Base-by-base conservation (phyloP, 2,113 vertebrate genomes). In the Pteruthius melanotis region DNA sequence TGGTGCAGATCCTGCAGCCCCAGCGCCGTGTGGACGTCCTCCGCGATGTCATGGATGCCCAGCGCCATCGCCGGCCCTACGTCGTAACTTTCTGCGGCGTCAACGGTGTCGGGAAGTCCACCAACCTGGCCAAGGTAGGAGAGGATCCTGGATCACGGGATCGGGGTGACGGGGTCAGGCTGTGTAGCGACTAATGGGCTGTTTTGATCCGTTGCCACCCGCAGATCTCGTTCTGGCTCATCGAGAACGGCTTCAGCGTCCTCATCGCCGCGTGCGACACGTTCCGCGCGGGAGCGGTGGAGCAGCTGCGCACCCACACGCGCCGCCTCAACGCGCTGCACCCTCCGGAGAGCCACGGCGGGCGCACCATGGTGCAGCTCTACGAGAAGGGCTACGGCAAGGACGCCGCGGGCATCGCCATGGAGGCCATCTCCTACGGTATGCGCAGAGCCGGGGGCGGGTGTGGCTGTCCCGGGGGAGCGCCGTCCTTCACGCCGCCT, bases 341-440 rank as follows among this genome's bases (percentile, higher is more conserved):
- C 83, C 99, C 99, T 2, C 98, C 99, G 0, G 98, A 99, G 97
- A 95, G 97, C 40, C 88, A 90, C 42, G 80, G 97, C 0, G 99
- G 99, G 12, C 98, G 92, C 19, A 97, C 97, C 3, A 98, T 99
- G 88, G 99, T 99, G 93, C 99, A 99, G 97, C 98, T 99, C 77
- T 99, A 99, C 31, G 99, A 99, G 98, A 99, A 99, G 90, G 99
- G 99, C 26, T 99, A 99, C 1, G 99, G 99, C 92, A 99, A 99
- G 95, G 99, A 99, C 2, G 99, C 99, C 0, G 99, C 99, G 0
- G 99, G 99, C 63, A 99, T 99, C 3, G 99, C 99, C 83, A 99
- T 99, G 99, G 99, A 99, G 96, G 99, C 99, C 85, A 99, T 99
- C 42, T 97, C 98, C 42, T 99, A 98, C 1, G 99, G 99, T 99